A percentile compares a stretch with the other conserved stretches of the same genome.
phyloP scores from a whole-genome alignment of 2,888 invertebrate species.

The Drosophila dives region DNA sequence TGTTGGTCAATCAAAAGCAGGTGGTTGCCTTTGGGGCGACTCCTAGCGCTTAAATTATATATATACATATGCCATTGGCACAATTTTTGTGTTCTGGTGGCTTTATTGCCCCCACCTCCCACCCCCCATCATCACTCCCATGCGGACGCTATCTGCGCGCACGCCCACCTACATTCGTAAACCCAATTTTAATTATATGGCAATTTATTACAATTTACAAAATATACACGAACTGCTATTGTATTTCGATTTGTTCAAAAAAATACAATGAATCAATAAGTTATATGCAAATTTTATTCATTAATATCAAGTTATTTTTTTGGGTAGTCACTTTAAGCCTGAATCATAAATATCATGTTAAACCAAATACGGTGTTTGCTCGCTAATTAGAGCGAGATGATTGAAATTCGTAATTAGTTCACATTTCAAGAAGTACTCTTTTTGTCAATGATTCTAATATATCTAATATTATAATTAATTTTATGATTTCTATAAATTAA shows the following conservation, averaged over 20 bases:
- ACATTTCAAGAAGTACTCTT: not conserved
- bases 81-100: constrained; percentile 5
- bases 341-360: constrained; percentile 11
- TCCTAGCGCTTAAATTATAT: constrained; percentile 34
- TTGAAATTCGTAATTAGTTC: not conserved
- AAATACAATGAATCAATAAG: constrained; percentile 44
- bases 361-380: constrained; percentile 4
- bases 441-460: not conserved
- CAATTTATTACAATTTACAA: constrained; percentile 68
- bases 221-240: constrained; percentile 60
- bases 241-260: constrained; percentile 62
- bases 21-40: not conserved
- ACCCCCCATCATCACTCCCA: constrained; percentile 10
- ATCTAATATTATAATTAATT: not conserved
- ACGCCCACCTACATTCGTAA: constrained; percentile 45
- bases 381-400: not conserved
- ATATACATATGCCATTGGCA: constrained; percentile 16
- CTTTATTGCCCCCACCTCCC: constrained; percentile 13
- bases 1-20: constrained; percentile 6
- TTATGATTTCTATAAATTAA: constrained; percentile 4
- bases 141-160: constrained; percentile 20
- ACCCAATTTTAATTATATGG: constrained; percentile 55
- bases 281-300: constrained; percentile 1
- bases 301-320: constrained; percentile 8
- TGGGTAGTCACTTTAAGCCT: constrained; percentile 3